A percentile compares a stretch with the other conserved stretches of the same genome.
These are phyloP conservation scores for Drosophila pseudotakahashii DNA, from an alignment of 2,888 invertebrate genomes.

Conservation along the genomic window DNA sequence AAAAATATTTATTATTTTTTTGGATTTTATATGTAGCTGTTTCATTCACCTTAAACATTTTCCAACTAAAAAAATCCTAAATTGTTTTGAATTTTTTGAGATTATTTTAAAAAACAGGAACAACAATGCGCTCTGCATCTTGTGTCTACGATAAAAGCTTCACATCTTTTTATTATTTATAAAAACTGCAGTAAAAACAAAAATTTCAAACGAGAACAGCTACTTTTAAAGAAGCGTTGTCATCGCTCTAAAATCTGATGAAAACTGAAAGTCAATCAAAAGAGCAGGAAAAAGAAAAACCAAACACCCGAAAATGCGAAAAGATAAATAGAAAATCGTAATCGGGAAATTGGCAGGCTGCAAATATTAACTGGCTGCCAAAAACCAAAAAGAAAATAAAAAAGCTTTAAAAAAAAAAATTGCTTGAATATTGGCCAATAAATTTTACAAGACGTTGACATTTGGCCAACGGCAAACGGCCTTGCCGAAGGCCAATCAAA, in stretches of 20 bases:
- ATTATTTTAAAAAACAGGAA: conserved; percentile 13
- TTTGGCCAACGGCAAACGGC: conserved; percentile 59
- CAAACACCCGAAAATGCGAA: conserved; percentile 38
- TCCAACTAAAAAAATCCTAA: not conserved
- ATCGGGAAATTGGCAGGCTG: conserved; percentile 67
- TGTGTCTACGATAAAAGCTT: not conserved
- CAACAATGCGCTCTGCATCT: not conserved
- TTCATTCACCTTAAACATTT: not conserved
- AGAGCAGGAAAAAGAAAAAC: conserved; percentile 48
- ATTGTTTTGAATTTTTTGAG: conserved; percentile 6
- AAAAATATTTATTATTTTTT: too few relatives aligned
- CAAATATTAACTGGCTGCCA: conserved; percentile 80
- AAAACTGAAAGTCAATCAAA: conserved; percentile 63
- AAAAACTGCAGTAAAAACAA: conserved; percentile 1
- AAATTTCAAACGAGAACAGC: too few relatives aligned
- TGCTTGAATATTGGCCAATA: conserved; percentile 77
- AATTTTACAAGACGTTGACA: conserved; percentile 75
- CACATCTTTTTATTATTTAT: conserved; percentile 7
- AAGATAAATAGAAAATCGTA: conserved; percentile 48
- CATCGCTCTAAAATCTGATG: conserved; percentile 51
- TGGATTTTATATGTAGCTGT: too few relatives aligned
- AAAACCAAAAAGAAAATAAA: conserved; percentile 44
- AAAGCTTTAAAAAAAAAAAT: conserved; percentile 30
- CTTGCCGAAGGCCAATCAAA: conserved; percentile 66
- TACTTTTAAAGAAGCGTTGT: conserved; percentile 38